Evolutionary conservation across 2,888 invertebrate species (phyloP).

Genomic region (Pristionchus exspectatus): DNA sequence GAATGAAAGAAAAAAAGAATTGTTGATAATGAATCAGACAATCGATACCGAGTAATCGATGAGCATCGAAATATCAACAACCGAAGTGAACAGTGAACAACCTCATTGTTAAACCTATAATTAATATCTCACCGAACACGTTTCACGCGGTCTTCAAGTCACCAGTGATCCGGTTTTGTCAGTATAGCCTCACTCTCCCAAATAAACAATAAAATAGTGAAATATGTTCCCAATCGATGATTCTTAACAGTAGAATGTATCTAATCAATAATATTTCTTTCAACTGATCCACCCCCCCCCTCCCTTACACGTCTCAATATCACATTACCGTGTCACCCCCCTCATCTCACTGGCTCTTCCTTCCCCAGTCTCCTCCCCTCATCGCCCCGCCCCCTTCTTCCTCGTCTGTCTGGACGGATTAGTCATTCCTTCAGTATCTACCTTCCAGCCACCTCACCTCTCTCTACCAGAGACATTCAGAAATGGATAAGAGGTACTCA

Average conservation of each 20-base stretch:
- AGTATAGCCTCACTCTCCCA: neutral
- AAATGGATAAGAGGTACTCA: neutral
- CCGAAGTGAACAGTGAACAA: neutral
- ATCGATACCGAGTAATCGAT: neutral
- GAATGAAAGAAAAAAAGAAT: neutral
- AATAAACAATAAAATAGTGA: neutral
- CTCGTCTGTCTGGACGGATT: neutral
- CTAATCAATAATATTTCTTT: neutral
- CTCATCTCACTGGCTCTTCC: neutral
- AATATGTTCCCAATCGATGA: neutral
- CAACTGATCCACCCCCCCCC: neutral
- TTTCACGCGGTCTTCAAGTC: neutral
- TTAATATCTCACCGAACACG: neutral
- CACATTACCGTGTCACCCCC: conserved; percentile 12
- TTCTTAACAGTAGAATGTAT: neutral
- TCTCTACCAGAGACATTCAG: no score
- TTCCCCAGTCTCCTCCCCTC: neutral
- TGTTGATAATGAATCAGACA: neutral
- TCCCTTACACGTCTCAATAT: neutral
- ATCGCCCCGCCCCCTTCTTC: neutral
- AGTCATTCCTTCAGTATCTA: conserved; percentile 43
- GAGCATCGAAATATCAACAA: neutral
- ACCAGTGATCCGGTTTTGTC: neutral
- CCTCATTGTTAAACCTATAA: neutral
- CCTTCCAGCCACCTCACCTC: conserved; percentile 16